Evolutionary conservation across 2,888 invertebrate species (phyloP), one percentile per base, ranked within the genome.

Genomic region (Autographa pulchrina): DNA sequence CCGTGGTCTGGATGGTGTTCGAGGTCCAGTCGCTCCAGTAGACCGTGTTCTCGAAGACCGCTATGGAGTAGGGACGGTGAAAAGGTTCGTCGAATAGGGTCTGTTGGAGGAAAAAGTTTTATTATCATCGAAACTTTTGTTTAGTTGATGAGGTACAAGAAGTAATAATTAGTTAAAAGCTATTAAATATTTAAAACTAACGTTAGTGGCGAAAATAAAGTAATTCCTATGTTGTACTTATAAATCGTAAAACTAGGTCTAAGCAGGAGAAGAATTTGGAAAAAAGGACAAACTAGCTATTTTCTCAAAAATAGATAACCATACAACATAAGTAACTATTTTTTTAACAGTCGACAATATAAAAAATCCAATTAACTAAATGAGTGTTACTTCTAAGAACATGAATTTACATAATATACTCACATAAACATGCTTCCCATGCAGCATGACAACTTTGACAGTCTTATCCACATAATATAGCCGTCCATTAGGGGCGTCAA

Each of bases 1-100:
- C 96, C 65, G 97, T 97, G 0, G 97, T 96, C 78, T 98, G 97
- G 13, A 99, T 96, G 41, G 97, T 97, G 85, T 97, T 97, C 0
- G 97, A 97, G 0, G 96, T 95, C 98, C 98, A 98, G 90, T 99
- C 99, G 59, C 98, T 98, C 98, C 99, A 99, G 92, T 97, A 99
- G 0, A 99, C 90, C 1, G 96, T 96, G 91, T 98, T 97, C 92
- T 99, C 99, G 89, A 99, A 99, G 0, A 99, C 97, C 0, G 98
- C 97, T 76, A 99, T 94, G 0, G 98, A 97, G 91, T 97, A 98
- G 0, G 99, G 99, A 90, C 98, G 98, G 79, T 97, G 97, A 18
- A 98, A 96, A 0, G 97, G 94, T n/a, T 96, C 97, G 18, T 92
- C 86, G 82, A 93, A 90, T 0, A 95, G 75, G 0, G 90, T 78